Evolutionary conservation across 2,888 invertebrate species (phyloP), one percentile per base, ranked within the genome.

Genomic region (Tenthredo notha): DNA sequence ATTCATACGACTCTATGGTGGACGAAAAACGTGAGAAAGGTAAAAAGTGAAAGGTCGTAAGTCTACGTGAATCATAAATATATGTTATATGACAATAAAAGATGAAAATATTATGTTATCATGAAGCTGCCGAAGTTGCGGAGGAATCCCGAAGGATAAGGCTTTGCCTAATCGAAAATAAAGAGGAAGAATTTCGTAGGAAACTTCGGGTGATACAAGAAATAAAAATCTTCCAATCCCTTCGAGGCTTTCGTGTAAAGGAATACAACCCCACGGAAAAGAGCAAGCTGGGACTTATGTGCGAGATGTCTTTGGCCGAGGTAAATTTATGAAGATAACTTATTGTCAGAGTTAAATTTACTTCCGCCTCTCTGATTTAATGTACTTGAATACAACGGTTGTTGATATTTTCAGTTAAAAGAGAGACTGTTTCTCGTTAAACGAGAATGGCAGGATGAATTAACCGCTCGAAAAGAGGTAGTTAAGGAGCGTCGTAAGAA

Each of bases 291-390:
- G 96, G 96, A 0, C 92, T 96, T 15, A 89, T 96, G 40, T 95
- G 95, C 91, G 96, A 96, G 93, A 96, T 96, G 96, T 96, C 96
- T 0, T 94, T 96, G 77, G 95, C 95, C 9, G 96, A 96, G 91
- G 88, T 90, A 7, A 12, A 4, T 61, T 77, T 21, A 50, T 21
- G 10, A 3, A 29, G 47, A 85, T 40, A 70, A 12, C 15, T 29
- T 2, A 72, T 84, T 70, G 0, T 10, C 29, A 33, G 50, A 77
- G 25, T 6, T 43, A 4, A 72, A 21, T 43, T 4, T 43, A 6
- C 9, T n/a, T 43, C 21, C 50, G 6, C 37, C 29, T 47, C 40
- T 83, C 50, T 29, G 21, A 10, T 84, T 12, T n/a, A 29, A 65
- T 29, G 29, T 29, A 15, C 25, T 33, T 15, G 1, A 25, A 21